Evolutionary conservation across 2,113 vertebrate genomes (phyloP).

Genomic region (Lophius piscatorius): DNA sequence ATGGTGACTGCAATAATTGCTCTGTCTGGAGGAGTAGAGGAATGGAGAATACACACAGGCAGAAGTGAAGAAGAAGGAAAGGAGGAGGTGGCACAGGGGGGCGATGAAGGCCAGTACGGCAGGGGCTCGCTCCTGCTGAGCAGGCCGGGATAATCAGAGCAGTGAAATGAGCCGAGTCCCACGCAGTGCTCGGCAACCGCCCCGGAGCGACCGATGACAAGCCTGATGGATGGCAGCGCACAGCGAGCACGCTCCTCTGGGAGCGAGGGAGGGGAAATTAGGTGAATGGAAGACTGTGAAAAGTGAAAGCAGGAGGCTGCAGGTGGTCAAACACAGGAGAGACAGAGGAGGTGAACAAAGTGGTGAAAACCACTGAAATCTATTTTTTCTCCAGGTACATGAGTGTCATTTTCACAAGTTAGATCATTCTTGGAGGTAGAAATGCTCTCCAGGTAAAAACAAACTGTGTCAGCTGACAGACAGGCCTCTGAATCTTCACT

Average conservation of each 20-base stretch:
- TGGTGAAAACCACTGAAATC: background rate
- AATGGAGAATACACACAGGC: slow-evolving; percentile 25
- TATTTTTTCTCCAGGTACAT: slow-evolving; percentile 3
- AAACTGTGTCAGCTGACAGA: background rate
- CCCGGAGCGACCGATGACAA: slow-evolving; percentile 75
- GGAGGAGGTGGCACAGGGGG: slow-evolving; percentile 30
- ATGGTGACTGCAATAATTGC: slow-evolving; percentile 24
- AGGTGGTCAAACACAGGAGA: slow-evolving; percentile 49
- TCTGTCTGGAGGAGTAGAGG: slow-evolving; percentile 14
- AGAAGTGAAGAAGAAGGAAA: slow-evolving; percentile 15
- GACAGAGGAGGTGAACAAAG: slow-evolving; percentile 12
- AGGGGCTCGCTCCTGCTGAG: slow-evolving; percentile 41
- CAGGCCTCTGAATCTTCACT: background rate
- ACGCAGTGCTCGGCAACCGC: slow-evolving; percentile 61
- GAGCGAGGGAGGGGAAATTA: slow-evolving; percentile 46
- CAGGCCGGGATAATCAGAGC: slow-evolving; percentile 76
- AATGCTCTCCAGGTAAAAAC: background rate
- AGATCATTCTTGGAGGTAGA: slow-evolving; percentile 9
- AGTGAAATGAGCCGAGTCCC: slow-evolving; percentile 80
- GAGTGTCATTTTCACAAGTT: background rate
- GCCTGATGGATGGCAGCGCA: slow-evolving; percentile 76
- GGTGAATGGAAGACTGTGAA: slow-evolving; percentile 12
- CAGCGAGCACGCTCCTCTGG: slow-evolving; percentile 48
- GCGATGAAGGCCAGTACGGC: slow-evolving; percentile 32
- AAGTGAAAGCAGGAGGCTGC: slow-evolving; percentile 37